Percentiles rank a stretch among this genome's conserved stretches.
These are phyloP conservation scores for Vidua chalybeata DNA, from an alignment of 2,113 vertebrate genomes.

Conservation along the genomic window DNA sequence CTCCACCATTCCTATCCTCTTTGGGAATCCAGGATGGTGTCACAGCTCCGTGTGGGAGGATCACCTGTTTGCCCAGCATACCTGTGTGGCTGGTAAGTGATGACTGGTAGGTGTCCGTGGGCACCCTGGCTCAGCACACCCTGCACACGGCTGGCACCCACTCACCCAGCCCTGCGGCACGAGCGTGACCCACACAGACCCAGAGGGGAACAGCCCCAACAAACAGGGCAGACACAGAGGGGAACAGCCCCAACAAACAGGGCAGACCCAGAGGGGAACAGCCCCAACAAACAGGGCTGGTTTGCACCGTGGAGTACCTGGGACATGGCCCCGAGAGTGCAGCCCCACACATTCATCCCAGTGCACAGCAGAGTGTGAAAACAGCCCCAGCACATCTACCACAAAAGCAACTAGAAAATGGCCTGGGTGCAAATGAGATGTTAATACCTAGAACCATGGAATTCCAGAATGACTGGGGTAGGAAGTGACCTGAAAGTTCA, in stretches of 20 bases:
- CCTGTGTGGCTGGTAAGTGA: background rate
- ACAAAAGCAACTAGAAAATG: background rate
- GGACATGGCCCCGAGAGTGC: background rate
- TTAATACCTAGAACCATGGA: background rate
- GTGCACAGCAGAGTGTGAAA: background rate
- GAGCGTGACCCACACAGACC: background rate
- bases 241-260: too few species aligned
- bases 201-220: background rate
- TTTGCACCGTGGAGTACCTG: accelerated
- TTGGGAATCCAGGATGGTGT: background rate
- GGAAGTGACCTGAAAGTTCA: background rate
- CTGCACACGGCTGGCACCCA: background rate
- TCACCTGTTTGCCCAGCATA: background rate
- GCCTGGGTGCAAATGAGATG: background rate
- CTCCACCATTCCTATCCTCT: background rate
- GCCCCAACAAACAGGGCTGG: accelerated
- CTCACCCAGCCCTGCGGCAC: background rate
- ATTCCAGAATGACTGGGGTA: background rate
- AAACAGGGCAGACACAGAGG: too few species aligned
- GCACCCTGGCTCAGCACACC: background rate
- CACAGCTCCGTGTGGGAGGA: accelerated
- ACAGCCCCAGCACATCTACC: background rate
- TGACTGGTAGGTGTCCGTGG: background rate
- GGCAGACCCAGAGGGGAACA: background rate
- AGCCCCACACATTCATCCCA: background rate